Evolutionary conservation across 2,113 vertebrate genomes (phyloP), one percentile per base, ranked within the genome.

Genomic region (Ploceus nigricollis): DNA sequence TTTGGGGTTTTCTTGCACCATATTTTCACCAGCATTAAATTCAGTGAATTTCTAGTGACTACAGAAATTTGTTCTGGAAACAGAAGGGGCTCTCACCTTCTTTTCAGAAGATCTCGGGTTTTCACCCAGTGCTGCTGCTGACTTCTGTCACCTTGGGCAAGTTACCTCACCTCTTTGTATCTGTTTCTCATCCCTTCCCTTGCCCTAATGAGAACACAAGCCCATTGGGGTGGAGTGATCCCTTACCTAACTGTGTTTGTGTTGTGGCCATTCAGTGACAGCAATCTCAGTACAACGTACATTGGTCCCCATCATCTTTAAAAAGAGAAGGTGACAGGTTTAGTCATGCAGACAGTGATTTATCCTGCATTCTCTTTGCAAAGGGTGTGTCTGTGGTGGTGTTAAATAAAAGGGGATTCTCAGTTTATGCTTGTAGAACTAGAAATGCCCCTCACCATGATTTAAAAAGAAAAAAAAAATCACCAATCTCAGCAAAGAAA

Each of bases 131-230:
- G 50, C 64, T 93, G 23, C 68, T 73, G 39, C 79, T 96, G 90
- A 86, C 68, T 78, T 82, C 87, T 90, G 75, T 94, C 88, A 94
- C 93, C 94, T 97, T 97, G 90, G 96, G 96, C 96, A 96, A 97
- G 94, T 96, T 87, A 81, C 93, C 85, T 97, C 96, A 95, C 95
- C 96, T 96, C 95, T 97, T 93, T 96, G 93, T 96, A 21, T 85
- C 94, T 96, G 92, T 96, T 95, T 96, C 58, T 97, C 73, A 10
- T 93, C 79, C 88, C 51, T 83, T 73, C 76, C 93, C 64, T 90
- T 94, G 92, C 90, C 85, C 92, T 90, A 27, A 56, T 92, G 85
- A 96, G 81, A 94, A 25, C 68, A 77, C 51, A 48, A 78, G 40
- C 66, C 79, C 90, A 57, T 77, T 18, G 3, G 53, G 75, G 78